Percentiles rank a stretch among this genome's conserved stretches.
Evolutionary conservation across 1,140 invertebrate genomes (phyloP).

Genomic region (Cherax quadricarinatus): DNA sequence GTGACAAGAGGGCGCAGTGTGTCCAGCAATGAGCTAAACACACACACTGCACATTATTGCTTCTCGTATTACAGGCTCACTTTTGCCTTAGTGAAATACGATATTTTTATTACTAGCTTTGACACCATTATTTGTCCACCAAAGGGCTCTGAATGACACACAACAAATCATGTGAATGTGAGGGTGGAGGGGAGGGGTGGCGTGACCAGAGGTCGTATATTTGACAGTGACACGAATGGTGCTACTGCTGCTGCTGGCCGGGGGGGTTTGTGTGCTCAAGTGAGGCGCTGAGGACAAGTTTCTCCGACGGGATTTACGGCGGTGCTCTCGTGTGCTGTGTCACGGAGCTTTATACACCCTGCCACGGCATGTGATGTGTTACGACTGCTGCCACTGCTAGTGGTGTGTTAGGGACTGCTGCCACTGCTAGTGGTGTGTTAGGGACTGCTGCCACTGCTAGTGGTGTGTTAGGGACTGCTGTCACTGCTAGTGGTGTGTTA

Average conservation of each 20-base stretch:
- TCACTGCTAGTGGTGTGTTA: too few relatives aligned
- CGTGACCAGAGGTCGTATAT: constrained; percentile 27
- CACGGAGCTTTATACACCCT: neutral
- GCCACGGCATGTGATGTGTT: neutral
- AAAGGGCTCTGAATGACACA: constrained; percentile 41
- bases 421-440: too few relatives aligned
- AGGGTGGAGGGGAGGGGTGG: neutral
- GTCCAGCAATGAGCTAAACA: constrained; percentile 35
- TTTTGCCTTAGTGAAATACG: constrained; percentile 28
- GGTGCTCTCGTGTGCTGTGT: neutral
- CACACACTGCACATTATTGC: constrained; percentile 28
- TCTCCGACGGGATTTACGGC: neutral
- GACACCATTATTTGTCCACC: constrained; percentile 38
- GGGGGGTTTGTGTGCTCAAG: neutral
- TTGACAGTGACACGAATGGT: constrained; percentile 39
- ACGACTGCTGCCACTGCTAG: neutral
- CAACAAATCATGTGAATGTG: constrained; percentile 34
- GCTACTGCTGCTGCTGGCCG: neutral
- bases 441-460: too few relatives aligned
- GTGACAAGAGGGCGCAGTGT: neutral
- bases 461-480: too few relatives aligned
- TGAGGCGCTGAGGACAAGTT: neutral
- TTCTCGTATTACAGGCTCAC: constrained; percentile 22
- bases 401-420: too few relatives aligned
- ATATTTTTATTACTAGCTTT: constrained; percentile 55